Base-by-base conservation (phyloP, 1,140 invertebrate genomes). In the Orchesella cincta region DNA sequence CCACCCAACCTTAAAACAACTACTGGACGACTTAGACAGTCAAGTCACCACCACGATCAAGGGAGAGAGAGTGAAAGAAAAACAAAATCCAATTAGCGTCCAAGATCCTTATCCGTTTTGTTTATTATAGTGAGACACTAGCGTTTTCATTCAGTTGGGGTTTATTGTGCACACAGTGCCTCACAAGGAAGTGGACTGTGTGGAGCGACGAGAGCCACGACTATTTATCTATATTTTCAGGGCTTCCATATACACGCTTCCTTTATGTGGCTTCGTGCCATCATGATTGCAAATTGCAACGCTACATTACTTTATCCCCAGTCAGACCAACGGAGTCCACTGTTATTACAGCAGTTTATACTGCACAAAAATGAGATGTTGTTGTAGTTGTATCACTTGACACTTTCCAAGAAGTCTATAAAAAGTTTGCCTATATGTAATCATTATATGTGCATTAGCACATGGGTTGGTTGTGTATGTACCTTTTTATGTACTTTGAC, bases 61-160 rank as follows among this genome's bases (percentile, higher is more conserved):
- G 23, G 23, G 52, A 57, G 23, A 18, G 39, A 23, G 54, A 57
- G 54, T 18, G 23, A 57, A 16, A n/a, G 1, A 67, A 14, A 33
- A 67, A 67, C 3, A 67, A 67, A 67, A 67, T 67, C 62, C 62
- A 67, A 67, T 67, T 67, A 67, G 62, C 23, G 1, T n/a, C 33
- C 62, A 67, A 57, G 26, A 67, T 33, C 31, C 33, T 67, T 67
- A 33, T 67, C 31, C 62, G 3, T 31, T 67, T 67, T 33, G 62
- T 67, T 67, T 33, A 67, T 29, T 29, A 57, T 57, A n/a, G 14
- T 33, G 3, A 67, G 33, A 67, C 62, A 31, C 62, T 67, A 57
- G 54, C 5, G 5, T 57, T n/a, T n/a, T n/a, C n/a, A n/a, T 5
- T 14, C 54, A 57, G 54, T 57, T 8, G 54, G 23, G 8, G 54